Evolutionary conservation across 2,888 invertebrate genomes (phyloP), one percentile per base, ranked within the genome.

Genomic region (Campaea margaritaria): DNA sequence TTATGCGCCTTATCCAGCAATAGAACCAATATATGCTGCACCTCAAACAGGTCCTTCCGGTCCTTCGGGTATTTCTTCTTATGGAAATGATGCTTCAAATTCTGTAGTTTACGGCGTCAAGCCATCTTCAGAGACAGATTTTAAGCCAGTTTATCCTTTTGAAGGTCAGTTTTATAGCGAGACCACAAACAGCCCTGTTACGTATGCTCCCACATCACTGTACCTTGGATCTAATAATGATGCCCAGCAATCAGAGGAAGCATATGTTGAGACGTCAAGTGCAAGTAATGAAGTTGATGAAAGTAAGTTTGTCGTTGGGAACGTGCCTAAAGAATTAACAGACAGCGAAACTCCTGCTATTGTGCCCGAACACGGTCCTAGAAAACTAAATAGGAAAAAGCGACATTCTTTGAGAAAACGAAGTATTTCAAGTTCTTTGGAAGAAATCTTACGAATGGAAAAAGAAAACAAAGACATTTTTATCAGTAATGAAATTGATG

Each of bases 271-370:
- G 38, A 76, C 77, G 64, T 72, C 74, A 42, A 78, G 80, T 38
- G 58, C 68, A 8, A 78, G 74, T 49, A 71, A 68, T 38, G 86
- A 82, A 60, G 69, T 74, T 10, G 81, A 68, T 52, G 87, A 91
- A 38, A 90, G 86, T 48, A 94, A 95, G 76, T 95, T 95, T 79
- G 95, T 95, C 0, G 95, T 95, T 1, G 95, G 95, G 0, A 95
- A 93, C 70, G 88, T 95, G 0, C 94, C 95, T 0, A 94, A 95
- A 75, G 94, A 94, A 61, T 73, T 93, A 44, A 77, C 82, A 41
- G 93, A 93, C 58, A 85, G 92, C 31, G 93, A 86, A 1, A 94
- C 94, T 0, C 93, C 94, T 0, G 94, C 93, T 4, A 91, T 93
- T 5, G 94, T 95, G 4, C 95, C 95, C 0, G 95, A 95, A 81